These are phyloP conservation scores for Cheilosia urbana DNA, from an alignment of 2,888 invertebrate species.

Conservation along the genomic window DNA sequence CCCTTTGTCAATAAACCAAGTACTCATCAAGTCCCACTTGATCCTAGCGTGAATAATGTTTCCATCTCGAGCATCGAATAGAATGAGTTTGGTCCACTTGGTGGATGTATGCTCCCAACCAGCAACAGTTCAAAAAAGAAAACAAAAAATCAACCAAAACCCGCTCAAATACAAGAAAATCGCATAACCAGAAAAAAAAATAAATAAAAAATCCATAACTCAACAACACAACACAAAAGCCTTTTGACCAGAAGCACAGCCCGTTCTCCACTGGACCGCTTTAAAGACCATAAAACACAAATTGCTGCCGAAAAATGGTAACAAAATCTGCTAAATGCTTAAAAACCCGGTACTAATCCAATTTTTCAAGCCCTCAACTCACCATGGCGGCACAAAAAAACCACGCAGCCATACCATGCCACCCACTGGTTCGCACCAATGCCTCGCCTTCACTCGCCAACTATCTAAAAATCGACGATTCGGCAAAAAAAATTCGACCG, in stretches of 20 bases:
- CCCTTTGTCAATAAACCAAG: slow-evolving; percentile 41
- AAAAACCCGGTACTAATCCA: slow-evolving; percentile 79
- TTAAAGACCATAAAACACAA: slow-evolving; percentile 75
- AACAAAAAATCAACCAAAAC: neutral
- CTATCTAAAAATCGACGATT: slow-evolving; percentile 72
- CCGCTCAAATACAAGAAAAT: slow-evolving; percentile 42
- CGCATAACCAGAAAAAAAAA: slow-evolving; percentile 8
- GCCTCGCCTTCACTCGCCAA: slow-evolving; percentile 55
- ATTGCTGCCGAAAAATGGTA: slow-evolving; percentile 74
- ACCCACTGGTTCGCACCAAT: slow-evolving; percentile 27
- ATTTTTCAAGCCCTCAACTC: slow-evolving; percentile 77
- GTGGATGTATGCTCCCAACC: slow-evolving; percentile 4
- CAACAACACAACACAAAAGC: slow-evolving; percentile 60
- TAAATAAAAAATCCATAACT: slow-evolving; percentile 68
- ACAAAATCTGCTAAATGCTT: slow-evolving; percentile 78
- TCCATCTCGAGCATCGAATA: slow-evolving; percentile 62
- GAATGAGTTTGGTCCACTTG: slow-evolving; percentile 58
- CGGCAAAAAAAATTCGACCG: slow-evolving; percentile 40
- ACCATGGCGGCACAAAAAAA: slow-evolving; percentile 59
- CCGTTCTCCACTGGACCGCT: slow-evolving; percentile 64
- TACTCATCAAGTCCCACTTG: slow-evolving; percentile 68
- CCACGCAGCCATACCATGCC: slow-evolving; percentile 45
- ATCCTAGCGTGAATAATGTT: slow-evolving; percentile 73
- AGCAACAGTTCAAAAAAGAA: slow-evolving; percentile 27
- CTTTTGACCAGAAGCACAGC: slow-evolving; percentile 68